Base-by-base conservation (phyloP, 1,140 invertebrate species). In the Drosophila navojoa region DNA sequence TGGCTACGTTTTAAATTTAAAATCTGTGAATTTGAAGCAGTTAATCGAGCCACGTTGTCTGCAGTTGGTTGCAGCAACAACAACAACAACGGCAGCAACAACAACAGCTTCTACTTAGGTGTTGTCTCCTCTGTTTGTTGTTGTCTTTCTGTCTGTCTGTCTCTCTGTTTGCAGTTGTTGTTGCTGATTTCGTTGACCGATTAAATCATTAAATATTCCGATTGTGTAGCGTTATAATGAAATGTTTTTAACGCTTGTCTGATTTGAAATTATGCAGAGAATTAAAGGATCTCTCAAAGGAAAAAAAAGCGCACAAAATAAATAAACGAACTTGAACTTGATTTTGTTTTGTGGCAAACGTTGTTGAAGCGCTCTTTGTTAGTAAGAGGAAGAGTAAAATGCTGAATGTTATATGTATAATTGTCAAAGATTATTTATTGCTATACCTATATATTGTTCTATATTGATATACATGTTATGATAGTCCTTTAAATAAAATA, bases 171-270 rank as follows among this genome's bases (percentile, higher is more conserved):
- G 66, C 64, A 72, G 57, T 61, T 77, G 40, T 63, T 71, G 66
- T 79, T 44, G 19, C 79, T 76, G 87, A 87, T 90, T 74, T 64
- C 62, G 45, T 45, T 63, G 47, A 54, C 64, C 86, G 90, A 91
- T 91, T 91, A 91, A 91, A 91, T 91, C 90, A 91, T 91, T 91
- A 91, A 91, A 91, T 91, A 91, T 91, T 91, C 90, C 77, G 90
- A 91, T 91, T 91, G 90, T 91, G 90, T 91, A 90, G 90, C 90
- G 79, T 89, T 91, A 91, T 91, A 91, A 91, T 91, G 90, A 91
- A 91, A 91, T 90, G 90, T 91, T 91, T 87, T 91, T 91, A 90
- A 80, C 84, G 84, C 84, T 89, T 89, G 84, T 89, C 84, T 89
- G 84, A 89, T 89, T 89, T 82, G 85, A 71, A 89, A 89, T 89